Base-by-base conservation (phyloP, 1,140 invertebrate species). In the Conus betulinus region DNA sequence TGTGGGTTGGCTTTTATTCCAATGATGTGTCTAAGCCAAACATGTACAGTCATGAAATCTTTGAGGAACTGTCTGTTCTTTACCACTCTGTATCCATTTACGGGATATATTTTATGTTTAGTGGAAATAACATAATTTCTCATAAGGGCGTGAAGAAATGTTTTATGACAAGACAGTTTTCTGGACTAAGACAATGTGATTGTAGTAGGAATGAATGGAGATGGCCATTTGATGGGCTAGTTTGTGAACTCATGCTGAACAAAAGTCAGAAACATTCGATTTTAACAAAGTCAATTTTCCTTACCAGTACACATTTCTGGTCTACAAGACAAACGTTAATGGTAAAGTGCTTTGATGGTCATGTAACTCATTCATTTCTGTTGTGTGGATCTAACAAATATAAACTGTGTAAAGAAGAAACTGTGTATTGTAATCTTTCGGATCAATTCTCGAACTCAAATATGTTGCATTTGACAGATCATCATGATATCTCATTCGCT, bases 271-370 rank as follows among this genome's bases (percentile, higher is more conserved):
- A 13, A 8, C 7, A 23, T 20, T 15, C 57, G 15, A n/a, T 8
- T 74, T 20, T 17, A 13, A 11, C 27, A 15, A 4, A 60, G 15
- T 8, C 8, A 60, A 5, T 60, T 11, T 8, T 60, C 8, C 8
- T 60, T 11, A 52, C 20, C 78, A 51, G 78, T 17, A 81, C 15
- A 39, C 25, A 15, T 7, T 15, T 20, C 20, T 39, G 25, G n/a
- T 27, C 8, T 20, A 52, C 13, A 81, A 27, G 13, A 52, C 25
- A 67, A n/a, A 13, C 27, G 13, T 10, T 17, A 85, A 57, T 71
- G 84, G 11, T n/a, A 71, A 13, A 85, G 7, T 85, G 84, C n/a
- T n/a, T 11, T n/a, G 84, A 67, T 84, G 82, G 82, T 55, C 71
- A 74, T 74, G 20, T 74, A 1, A 74, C 71, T 8, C 71, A 74